A percentile compares a stretch with the other conserved stretches of the same genome.
phyloP scores from a whole-genome alignment of 2,113 vertebrate genomes.

The Psilopsiagon aurifrons region DNA sequence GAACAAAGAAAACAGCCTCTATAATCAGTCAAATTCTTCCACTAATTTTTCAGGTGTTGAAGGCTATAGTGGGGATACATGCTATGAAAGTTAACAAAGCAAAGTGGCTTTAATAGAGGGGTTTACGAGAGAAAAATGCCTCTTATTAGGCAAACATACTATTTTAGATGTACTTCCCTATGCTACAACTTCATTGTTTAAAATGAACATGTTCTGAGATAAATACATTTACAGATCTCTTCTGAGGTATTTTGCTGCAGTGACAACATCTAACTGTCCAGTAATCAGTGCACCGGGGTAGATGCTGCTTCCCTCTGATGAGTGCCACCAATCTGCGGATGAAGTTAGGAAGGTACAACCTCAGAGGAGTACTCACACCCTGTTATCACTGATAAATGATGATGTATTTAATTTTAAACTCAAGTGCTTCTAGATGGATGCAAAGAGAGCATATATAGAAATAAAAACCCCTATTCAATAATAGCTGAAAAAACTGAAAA shows the following conservation, averaged over 20 bases:
- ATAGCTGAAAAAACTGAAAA: neutral
- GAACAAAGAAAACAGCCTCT: slow-evolving; percentile 85
- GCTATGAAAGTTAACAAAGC: slow-evolving; percentile 85
- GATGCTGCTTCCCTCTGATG: rapidly evolving
- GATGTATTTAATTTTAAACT: rapidly evolving
- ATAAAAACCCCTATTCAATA: rapidly evolving
- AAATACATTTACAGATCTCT: neutral
- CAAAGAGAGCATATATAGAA: too few species aligned
- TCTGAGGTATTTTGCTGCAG: neutral
- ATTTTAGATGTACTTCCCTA: neutral
- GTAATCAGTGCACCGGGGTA: rapidly evolving
- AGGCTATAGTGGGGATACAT: slow-evolving; percentile 80
- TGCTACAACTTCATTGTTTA: slow-evolving; percentile 56
- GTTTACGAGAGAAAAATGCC: slow-evolving; percentile 66
- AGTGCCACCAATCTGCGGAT: rapidly evolving
- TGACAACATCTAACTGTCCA: neutral
- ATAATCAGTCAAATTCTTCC: slow-evolving; percentile 93
- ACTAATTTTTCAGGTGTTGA: slow-evolving; percentile 94
- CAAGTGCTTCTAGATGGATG: neutral
- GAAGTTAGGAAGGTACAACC: neutral
- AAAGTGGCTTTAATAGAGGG: slow-evolving; percentile 70
- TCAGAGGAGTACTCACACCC: neutral
- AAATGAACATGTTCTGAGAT: neutral
- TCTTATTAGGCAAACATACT: slow-evolving; percentile 61
- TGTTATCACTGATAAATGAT: rapidly evolving